phyloP scores from a whole-genome alignment of 2,113 vertebrate species.

The Triplophysa siluroides region DNA sequence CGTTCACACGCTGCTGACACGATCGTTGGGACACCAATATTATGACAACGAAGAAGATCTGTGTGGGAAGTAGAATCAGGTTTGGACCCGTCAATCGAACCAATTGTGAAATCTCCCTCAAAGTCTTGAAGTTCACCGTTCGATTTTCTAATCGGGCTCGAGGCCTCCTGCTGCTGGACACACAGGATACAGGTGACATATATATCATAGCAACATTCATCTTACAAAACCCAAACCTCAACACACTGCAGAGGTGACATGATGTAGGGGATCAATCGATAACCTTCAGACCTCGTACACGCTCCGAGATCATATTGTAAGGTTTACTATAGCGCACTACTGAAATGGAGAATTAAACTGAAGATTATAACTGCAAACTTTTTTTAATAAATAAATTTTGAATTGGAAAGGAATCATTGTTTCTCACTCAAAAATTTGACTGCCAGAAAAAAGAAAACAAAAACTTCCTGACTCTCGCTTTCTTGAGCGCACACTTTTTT shows the following conservation, averaged over 20 bases:
- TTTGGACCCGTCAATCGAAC: not conserved
- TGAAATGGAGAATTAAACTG: not conserved
- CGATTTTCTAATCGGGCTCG: conserved; percentile 43
- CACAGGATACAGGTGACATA: conserved; percentile 64
- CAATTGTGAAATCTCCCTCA: conserved; percentile 8
- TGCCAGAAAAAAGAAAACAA: too few species aligned
- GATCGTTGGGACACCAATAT: not conserved
- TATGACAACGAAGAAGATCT: not conserved
- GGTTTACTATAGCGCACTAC: not conserved
- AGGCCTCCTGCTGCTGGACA: conserved; percentile 58
- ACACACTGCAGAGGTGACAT: conserved; percentile 76
- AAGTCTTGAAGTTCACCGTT: conserved; percentile 27
- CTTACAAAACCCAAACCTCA: conserved; percentile 76
- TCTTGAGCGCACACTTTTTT: not conserved
- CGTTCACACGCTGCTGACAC: not conserved
- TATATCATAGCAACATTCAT: conserved; percentile 62
- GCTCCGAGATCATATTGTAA: not conserved
- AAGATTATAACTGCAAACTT: not conserved
- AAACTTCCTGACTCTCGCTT: too few species aligned
- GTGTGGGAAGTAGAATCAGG: not conserved
- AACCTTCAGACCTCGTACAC: conserved; percentile 36
- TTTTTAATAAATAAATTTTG: not conserved
- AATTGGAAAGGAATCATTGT: not conserved
- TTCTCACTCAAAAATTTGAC: too few species aligned
- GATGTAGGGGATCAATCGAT: conserved; percentile 79